These are phyloP conservation scores for Nephrotoma flavescens DNA, from an alignment of 2,888 invertebrate species.

Conservation along the genomic window DNA sequence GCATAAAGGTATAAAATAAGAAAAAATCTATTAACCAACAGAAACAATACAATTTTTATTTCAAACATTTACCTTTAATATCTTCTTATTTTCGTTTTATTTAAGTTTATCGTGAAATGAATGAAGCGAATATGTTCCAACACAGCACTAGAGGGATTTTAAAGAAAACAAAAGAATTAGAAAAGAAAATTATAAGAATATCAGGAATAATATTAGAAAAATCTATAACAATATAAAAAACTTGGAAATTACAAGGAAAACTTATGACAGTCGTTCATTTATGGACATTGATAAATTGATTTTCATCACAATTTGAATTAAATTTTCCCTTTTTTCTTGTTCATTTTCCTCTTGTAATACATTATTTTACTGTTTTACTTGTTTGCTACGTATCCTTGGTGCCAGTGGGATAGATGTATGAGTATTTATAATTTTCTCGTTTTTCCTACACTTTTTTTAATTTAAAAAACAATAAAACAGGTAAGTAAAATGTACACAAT, in stretches of 20 bases:
- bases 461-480: not conserved
- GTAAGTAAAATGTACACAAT: not conserved
- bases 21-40: not conserved
- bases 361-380: not conserved
- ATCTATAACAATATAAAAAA: not conserved
- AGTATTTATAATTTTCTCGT: not conserved
- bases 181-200: not conserved
- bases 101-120: not conserved
- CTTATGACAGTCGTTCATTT: conserved; percentile 1
- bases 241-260: not conserved
- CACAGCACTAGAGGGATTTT: not conserved
- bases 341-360: not conserved
- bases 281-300: conserved; percentile 6
- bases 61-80: not conserved
- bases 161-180: not conserved
- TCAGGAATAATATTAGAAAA: not conserved
- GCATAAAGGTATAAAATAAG: not conserved
- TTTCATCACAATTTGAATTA: conserved; percentile 3
- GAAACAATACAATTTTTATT: not conserved
- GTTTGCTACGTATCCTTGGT: not conserved
- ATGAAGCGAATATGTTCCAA: not conserved
- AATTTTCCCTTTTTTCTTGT: not conserved
- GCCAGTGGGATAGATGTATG: not conserved
- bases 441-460: not conserved
- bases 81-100: not conserved